These are phyloP conservation scores for Brachynemurus nebulosus DNA, from an alignment of 2,888 invertebrate genomes.

Conservation along the genomic window DNA sequence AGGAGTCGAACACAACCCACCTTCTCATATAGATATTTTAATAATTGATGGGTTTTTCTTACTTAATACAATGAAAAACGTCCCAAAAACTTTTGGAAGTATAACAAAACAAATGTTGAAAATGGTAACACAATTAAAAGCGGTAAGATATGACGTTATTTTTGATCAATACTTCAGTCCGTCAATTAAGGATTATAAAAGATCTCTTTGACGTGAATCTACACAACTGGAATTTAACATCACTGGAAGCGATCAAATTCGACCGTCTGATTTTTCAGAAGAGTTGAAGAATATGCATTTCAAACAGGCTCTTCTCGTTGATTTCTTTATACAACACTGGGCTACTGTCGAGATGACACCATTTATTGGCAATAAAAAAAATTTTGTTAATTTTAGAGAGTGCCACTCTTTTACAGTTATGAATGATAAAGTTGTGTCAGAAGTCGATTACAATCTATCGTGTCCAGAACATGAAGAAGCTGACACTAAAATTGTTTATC, in stretches of 20 bases:
- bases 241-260: conserved; percentile 20
- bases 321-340: conserved; percentile 21
- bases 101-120: conserved; percentile 22
- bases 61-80: conserved; percentile 22
- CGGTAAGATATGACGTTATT: conserved; percentile 17
- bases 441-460: conserved; percentile 10
- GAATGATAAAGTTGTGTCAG: conserved; percentile 10
- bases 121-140: conserved; percentile 18
- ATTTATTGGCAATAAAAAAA: conserved; percentile 14
- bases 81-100: conserved; percentile 22
- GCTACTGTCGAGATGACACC: conserved; percentile 14
- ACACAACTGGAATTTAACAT: conserved; percentile 18
- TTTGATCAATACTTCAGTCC: background rate
- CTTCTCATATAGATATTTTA: conserved; percentile 18
- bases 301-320: conserved; percentile 19
- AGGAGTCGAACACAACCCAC: conserved; percentile 12
- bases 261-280: conserved; percentile 19
- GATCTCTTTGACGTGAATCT: conserved; percentile 15
- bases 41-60: conserved; percentile 25
- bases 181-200: conserved; percentile 16
- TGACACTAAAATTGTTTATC: conserved; percentile 15
- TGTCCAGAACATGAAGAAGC: conserved; percentile 16
- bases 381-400: conserved; percentile 13
- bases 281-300: conserved; percentile 20
- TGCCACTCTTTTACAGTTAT: conserved; percentile 15